phyloP scores from a whole-genome alignment of 2,797 vertebrate species.

The Lepus oiostolus region DNA sequence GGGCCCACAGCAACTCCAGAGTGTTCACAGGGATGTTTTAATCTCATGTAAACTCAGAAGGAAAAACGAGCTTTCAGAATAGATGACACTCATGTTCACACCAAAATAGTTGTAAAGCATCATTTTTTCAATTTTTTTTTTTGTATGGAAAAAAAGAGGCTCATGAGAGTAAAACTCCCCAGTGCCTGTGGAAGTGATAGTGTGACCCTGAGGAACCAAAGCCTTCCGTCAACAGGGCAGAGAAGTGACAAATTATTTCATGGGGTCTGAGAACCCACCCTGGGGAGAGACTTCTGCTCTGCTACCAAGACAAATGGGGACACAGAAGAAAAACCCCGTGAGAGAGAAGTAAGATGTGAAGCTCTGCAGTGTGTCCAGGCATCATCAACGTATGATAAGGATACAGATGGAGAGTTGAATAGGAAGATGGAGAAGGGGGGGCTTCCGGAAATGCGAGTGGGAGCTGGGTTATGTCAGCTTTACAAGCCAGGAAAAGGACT shows the following conservation, averaged over 20 bases:
- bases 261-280: no score
- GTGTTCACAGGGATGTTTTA: not conserved
- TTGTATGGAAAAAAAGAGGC: not conserved
- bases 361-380: rapidly evolving
- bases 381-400: rapidly evolving
- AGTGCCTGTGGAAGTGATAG: not conserved
- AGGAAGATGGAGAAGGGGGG: not conserved
- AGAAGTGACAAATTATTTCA: not conserved
- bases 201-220: not conserved
- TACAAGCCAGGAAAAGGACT: not conserved
- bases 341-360: not conserved
- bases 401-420: not conserved
- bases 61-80: not conserved
- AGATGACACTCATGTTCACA: not conserved
- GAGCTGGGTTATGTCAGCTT: not conserved
- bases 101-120: not conserved
- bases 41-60: not conserved
- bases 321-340: not conserved
- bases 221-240: rapidly evolving
- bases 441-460: not conserved
- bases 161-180: not conserved
- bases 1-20: not conserved
- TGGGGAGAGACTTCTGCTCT: not conserved
- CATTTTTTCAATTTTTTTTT: not conserved
- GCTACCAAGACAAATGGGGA: not conserved